Percentiles rank a stretch among this genome's conserved stretches.
Conservation (phyloP, 1,140 invertebrate species). For the Drosophila orosa region DNA sequence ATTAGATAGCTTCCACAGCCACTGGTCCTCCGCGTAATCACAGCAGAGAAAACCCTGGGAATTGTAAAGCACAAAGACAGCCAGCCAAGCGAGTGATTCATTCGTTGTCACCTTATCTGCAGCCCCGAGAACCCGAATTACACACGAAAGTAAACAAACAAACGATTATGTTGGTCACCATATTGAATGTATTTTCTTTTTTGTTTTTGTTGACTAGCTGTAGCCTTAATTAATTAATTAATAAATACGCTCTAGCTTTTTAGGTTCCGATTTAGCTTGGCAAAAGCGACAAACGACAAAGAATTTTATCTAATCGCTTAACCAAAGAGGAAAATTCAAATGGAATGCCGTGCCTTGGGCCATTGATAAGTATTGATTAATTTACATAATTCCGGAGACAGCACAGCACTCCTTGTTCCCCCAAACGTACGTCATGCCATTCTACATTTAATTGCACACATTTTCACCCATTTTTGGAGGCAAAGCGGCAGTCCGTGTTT, state of each 20-base stretch:
- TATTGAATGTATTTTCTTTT: conserved; percentile 7
- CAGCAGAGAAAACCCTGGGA: background rate
- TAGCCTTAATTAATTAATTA: conserved; percentile 28
- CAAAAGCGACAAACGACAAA: conserved; percentile 8
- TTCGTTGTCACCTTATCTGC: conserved; percentile 21
- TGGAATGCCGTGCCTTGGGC: conserved; percentile 28
- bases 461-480: conserved; percentile 35
- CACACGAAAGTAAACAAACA: conserved; percentile 18
- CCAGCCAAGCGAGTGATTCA: conserved; percentile 27
- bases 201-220: conserved; percentile 28
- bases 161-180: conserved; percentile 27
- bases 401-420: conserved; percentile 9
- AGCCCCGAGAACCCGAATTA: conserved; percentile 1
- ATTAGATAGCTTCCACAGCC: conserved; percentile 37
- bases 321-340: conserved; percentile 23
- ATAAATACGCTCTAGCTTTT: conserved; percentile 9
- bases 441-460: conserved; percentile 27
- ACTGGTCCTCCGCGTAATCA: background rate
- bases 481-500: conserved; percentile 33
- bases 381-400: conserved; percentile 40
- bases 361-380: conserved; percentile 33
- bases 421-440: conserved; percentile 25
- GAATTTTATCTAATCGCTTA: conserved; percentile 37
- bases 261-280: conserved; percentile 25
- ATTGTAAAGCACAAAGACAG: conserved; percentile 32